Evolutionary conservation across 2,888 invertebrate species (phyloP).

Genomic region (Nomada ferruginata): DNA sequence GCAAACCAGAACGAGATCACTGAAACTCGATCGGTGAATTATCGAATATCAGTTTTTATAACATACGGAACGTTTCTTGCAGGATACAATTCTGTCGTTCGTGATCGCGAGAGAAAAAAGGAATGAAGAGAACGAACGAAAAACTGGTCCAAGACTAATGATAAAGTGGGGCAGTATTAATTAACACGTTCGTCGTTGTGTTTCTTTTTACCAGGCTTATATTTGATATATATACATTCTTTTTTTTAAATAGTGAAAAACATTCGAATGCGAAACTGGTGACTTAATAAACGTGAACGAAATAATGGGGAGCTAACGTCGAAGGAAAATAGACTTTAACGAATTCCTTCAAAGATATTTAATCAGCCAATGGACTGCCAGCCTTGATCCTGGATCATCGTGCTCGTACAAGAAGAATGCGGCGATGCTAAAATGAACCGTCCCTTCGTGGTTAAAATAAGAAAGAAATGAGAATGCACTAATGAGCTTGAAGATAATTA

Average conservation of each 20-base stretch:
- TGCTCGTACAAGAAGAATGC: neutral
- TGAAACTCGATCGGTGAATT: constrained; percentile 17
- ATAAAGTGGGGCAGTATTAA: constrained; percentile 24
- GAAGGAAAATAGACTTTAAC: neutral
- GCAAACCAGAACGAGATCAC: neutral
- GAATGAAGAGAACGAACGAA: neutral
- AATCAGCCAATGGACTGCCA: constrained; percentile 31
- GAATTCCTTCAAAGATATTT: neutral
- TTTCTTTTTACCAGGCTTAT: no score
- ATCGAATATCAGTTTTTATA: constrained; percentile 34
- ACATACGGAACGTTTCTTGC: neutral
- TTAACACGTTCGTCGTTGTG: constrained; percentile 1
- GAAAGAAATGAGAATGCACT: neutral
- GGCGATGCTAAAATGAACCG: constrained; percentile 21
- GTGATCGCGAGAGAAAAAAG: neutral
- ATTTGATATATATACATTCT: no score
- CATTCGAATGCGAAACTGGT: neutral
- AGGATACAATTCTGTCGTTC: neutral
- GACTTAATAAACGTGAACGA: neutral
- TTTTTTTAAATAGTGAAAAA: neutral
- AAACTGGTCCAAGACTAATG: neutral
- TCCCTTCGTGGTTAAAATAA: constrained; percentile 14
- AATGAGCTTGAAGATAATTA: constrained; percentile 5
- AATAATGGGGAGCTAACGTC: no score
- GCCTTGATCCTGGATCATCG: neutral